Evolutionary conservation across 2,113 vertebrate genomes (phyloP).

Genomic region (Sebastes fasciatus): DNA sequence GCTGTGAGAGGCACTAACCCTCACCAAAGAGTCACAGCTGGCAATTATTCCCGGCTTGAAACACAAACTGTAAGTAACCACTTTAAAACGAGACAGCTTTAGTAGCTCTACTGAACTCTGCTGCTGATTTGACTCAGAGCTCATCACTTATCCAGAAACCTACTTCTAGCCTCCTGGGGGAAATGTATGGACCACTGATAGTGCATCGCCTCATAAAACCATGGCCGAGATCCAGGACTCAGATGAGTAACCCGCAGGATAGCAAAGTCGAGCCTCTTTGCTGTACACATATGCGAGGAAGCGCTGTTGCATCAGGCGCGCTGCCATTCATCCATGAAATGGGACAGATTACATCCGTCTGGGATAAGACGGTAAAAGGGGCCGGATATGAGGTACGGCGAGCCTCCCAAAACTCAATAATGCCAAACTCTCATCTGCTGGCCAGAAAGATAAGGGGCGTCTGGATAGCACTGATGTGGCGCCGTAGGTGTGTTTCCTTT

Average conservation of each 20-base stretch:
- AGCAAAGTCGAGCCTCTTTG: constrained; percentile 23
- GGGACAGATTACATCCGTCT: constrained; percentile 75
- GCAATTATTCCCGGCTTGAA: constrained; percentile 35
- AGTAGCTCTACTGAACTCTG: constrained; percentile 9
- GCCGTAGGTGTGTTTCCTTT: constrained; percentile 60
- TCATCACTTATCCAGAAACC: constrained; percentile 40
- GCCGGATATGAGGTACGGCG: constrained; percentile 72
- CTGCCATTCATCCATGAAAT: constrained; percentile 77
- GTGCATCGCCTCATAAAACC: constrained; percentile 62
- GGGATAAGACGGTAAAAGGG: constrained; percentile 68
- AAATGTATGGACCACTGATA: constrained; percentile 36
- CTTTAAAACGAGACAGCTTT: constrained; percentile 35
- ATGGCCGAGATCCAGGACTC: constrained; percentile 58
- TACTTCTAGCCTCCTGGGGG: constrained; percentile 19
- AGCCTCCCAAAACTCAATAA: constrained; percentile 73
- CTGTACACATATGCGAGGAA: constrained; percentile 48
- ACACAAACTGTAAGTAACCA: constrained; percentile 41
- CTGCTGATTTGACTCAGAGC: constrained; percentile 44
- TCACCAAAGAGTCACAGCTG: constrained; percentile 42
- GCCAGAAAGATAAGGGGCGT: constrained; percentile 67
- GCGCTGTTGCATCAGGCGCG: constrained; percentile 47
- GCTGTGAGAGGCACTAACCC: not conserved
- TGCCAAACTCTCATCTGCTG: constrained; percentile 68
- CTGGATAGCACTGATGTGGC: constrained; percentile 60
- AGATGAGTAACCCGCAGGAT: constrained; percentile 51